Evolutionary conservation across 30 jellyfish, hydroid and myxozoan genomes (phyloP), one percentile per base, ranked within the genome.

Genomic region (Clytia hemisphaerica): DNA sequence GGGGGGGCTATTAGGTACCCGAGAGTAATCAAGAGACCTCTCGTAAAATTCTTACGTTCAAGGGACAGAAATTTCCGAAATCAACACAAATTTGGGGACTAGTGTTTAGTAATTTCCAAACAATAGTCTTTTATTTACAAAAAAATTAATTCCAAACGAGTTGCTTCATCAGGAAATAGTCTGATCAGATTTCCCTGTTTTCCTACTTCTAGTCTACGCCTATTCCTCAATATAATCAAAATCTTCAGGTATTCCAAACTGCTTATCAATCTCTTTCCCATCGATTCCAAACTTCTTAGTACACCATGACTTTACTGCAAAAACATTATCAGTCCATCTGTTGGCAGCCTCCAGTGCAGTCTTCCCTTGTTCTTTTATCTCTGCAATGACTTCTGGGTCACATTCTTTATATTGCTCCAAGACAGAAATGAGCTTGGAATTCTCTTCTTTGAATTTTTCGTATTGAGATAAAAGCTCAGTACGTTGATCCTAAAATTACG

Each of bases 251-350:
- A 92, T 75, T 1, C 93, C 89, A 73, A 92, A 92, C 49, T 92
- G 93, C 38, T 83, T 83, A 60, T 92, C 81, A 15, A 92, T 74
- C 14, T 77, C 90, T 16, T 80, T 69, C 47, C 67, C 80, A 37
- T 92, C 99, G 35, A 92, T 66, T 35, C 78, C 76, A 47, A 92
- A 85, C 28, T 92, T 92, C 46, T 78, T 78, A 27, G 74, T 80
- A 72, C 99, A 92, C 95, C 95, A 92, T 0, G 95, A 59, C 47
- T 82, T 85, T 24, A 92, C 67, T 12, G 92, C 46, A 67, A 83
- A 92, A 12, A 92, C 53, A 49, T 92, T 92, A 53, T 92, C 99
- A 54, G 99, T 92, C 99, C 99, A 92, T 30, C 99, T 46, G 61
- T 92, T 92, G 2, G 95, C 96, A 14, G 96, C 94, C 25, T 92